phyloP scores from a whole-genome alignment of 1,140 invertebrate species.

The Microplitis mediator region DNA sequence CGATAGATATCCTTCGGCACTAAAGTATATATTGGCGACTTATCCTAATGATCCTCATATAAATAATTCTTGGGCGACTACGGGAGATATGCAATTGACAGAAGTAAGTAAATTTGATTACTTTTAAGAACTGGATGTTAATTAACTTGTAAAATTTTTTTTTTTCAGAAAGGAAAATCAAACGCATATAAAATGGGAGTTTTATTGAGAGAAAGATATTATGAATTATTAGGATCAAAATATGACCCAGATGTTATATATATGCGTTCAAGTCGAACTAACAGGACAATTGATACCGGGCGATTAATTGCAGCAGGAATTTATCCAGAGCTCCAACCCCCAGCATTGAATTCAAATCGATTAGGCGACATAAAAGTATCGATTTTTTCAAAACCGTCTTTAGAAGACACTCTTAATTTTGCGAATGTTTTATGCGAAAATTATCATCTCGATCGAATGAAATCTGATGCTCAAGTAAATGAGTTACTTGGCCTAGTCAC shows the following conservation, averaged over 20 bases:
- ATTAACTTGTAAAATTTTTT: neutral
- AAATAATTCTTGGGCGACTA: conserved; percentile 40
- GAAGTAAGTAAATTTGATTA: conserved; percentile 14
- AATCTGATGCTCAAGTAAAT: neutral
- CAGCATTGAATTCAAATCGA: conserved; percentile 16
- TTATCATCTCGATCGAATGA: conserved; percentile 7
- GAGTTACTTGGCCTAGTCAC: neutral
- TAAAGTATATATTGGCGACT: conserved; percentile 6
- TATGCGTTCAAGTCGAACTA: conserved; percentile 8
- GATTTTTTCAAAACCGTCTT: neutral
- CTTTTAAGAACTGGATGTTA: no score
- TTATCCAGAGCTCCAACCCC: conserved; percentile 16
- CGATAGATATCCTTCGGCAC: conserved; percentile 50
- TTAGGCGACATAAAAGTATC: conserved; percentile 23
- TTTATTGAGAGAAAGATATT: conserved; percentile 23
- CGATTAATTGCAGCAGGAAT: conserved; percentile 30
- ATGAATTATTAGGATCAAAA: conserved; percentile 8
- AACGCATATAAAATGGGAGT: conserved; percentile 24
- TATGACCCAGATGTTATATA: conserved; percentile 8
- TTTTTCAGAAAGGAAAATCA: conserved; percentile 24
- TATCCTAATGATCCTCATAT: conserved; percentile 46
- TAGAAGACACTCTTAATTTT: conserved; percentile 9
- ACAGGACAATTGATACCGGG: conserved; percentile 18
- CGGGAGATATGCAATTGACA: conserved; percentile 40
- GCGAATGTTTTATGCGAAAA: conserved; percentile 18